phyloP scores from a whole-genome alignment of 2,113 vertebrate species.

The Melospiza melodia region DNA sequence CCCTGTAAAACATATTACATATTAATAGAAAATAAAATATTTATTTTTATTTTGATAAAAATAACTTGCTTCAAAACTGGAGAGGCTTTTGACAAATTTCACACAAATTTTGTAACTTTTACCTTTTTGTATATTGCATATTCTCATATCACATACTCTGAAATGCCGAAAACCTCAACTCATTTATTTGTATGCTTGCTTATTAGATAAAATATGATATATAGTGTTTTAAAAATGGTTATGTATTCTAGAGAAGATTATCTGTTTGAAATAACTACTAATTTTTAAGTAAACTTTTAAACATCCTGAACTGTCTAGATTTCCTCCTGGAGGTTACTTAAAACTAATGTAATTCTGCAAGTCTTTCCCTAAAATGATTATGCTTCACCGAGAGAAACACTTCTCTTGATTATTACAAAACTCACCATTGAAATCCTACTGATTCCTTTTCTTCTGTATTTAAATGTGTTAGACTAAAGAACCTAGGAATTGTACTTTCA shows the following conservation, averaged over 20 bases:
- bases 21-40: background rate
- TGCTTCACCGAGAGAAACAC: background rate
- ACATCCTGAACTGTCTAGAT: background rate
- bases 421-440: background rate
- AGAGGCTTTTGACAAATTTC: background rate
- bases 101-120: background rate
- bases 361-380: background rate
- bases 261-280: background rate
- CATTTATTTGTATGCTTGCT: background rate
- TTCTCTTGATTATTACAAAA: background rate
- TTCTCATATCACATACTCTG: background rate
- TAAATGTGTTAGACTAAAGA: background rate
- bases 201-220: background rate
- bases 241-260: background rate
- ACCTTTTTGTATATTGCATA: rapidly evolving
- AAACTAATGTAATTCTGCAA: background rate
- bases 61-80: background rate
- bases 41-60: too few relatives aligned
- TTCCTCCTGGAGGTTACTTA: background rate
- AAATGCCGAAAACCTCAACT: background rate
- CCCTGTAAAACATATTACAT: background rate
- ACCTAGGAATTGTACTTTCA: background rate
- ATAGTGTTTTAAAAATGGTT: background rate
- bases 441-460: background rate
- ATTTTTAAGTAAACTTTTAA: background rate